These are phyloP conservation scores for Ips typographus DNA, from an alignment of 1,140 invertebrate genomes.

Conservation along the genomic window DNA sequence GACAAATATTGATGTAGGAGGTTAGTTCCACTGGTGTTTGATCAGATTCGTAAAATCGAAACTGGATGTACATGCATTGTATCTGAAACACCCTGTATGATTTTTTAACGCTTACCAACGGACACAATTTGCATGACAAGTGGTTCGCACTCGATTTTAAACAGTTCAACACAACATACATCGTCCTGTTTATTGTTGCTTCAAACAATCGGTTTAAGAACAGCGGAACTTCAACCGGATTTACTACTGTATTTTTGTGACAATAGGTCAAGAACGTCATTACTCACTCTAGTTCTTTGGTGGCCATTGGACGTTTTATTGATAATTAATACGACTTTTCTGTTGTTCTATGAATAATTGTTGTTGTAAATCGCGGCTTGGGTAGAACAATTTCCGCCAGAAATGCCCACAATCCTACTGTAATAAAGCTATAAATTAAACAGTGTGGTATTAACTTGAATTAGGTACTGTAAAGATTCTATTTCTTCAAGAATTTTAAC, in stretches of 20 bases:
- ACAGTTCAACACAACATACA: constrained; percentile 5
- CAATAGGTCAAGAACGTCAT: constrained; percentile 15
- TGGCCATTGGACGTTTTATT: neutral
- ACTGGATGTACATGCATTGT: too few species aligned
- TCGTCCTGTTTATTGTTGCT: constrained; percentile 22
- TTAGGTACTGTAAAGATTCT: too few species aligned
- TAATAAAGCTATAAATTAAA: too few species aligned
- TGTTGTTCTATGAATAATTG: too few species aligned
- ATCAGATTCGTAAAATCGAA: neutral
- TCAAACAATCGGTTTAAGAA: constrained; percentile 17
- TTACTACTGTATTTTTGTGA: constrained; percentile 15
- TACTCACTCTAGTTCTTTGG: neutral
- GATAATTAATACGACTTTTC: too few species aligned
- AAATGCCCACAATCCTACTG: too few species aligned
- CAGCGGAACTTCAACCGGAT: constrained; percentile 22
- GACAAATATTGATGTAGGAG: constrained; percentile 13
- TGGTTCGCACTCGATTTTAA: neutral
- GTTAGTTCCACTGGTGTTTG: neutral
- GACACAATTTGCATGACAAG: constrained; percentile 11
- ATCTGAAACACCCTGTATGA: too few species aligned
- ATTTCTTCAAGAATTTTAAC: too few species aligned
- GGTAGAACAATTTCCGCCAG: too few species aligned
- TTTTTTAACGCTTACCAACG: too few species aligned
- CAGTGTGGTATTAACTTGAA: too few species aligned
- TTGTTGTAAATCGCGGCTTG: too few species aligned